Evolutionary conservation across 2,113 vertebrate genomes (phyloP).

Genomic region (Colistium nudipinnis): DNA sequence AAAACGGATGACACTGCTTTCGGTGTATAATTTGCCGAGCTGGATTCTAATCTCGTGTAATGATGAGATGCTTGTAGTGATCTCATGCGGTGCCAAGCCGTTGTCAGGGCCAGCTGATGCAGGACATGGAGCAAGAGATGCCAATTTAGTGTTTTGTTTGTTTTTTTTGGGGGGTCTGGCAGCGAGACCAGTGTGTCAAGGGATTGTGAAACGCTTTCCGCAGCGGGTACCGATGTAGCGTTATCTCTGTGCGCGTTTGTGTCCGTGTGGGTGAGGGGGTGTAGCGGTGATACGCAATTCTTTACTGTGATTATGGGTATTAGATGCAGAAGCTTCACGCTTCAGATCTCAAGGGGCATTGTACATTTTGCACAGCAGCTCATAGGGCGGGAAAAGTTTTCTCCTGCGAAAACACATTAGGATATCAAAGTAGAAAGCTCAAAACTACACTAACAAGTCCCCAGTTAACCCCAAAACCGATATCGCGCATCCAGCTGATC

Average conservation of each 20-base stretch:
- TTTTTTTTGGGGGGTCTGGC: slow-evolving; percentile 42
- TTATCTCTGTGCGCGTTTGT: slow-evolving; percentile 29
- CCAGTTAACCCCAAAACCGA: slow-evolving; percentile 51
- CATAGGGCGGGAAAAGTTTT: slow-evolving; percentile 21
- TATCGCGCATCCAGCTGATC: slow-evolving; percentile 41
- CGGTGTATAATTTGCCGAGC: slow-evolving; percentile 57
- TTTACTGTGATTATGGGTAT: slow-evolving; percentile 28
- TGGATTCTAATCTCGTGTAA: slow-evolving; percentile 57
- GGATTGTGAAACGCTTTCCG: slow-evolving; percentile 41
- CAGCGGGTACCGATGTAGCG: slow-evolving; percentile 12
- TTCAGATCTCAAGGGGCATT: slow-evolving; percentile 14
- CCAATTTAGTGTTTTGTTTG: too few relatives aligned
- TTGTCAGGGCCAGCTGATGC: slow-evolving; percentile 63
- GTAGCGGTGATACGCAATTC: slow-evolving; percentile 8
- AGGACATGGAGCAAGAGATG: slow-evolving; percentile 54
- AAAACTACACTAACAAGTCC: slow-evolving; percentile 48
- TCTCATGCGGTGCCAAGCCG: slow-evolving; percentile 63
- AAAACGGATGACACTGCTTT: slow-evolving; percentile 45
- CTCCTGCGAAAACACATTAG: slow-evolving; percentile 1
- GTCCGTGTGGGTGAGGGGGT: slow-evolving; percentile 2
- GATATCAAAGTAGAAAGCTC: slow-evolving; percentile 21
- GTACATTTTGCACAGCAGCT: too few relatives aligned
- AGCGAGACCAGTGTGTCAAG: slow-evolving; percentile 43
- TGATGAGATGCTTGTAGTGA: slow-evolving; percentile 55
- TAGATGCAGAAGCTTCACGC: slow-evolving; percentile 21